These are phyloP conservation scores for Nineta flava DNA, from an alignment of 2,888 invertebrate species.

Conservation along the genomic window DNA sequence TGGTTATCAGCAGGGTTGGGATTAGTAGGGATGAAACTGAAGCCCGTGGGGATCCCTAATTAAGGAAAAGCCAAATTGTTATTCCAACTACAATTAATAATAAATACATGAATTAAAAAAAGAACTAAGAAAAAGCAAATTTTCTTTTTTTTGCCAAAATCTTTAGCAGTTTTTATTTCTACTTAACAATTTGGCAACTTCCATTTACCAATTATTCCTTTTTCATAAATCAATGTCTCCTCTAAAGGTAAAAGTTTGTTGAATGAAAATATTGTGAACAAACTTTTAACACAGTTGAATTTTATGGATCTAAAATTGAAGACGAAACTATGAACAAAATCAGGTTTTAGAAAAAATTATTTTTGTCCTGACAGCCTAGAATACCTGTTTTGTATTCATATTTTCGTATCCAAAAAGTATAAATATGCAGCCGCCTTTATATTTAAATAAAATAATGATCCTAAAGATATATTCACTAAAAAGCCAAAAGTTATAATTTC, in stretches of 20 bases:
- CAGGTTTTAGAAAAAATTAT: neutral
- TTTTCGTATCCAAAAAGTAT: neutral
- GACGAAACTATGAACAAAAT: neutral
- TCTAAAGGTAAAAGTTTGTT: neutral
- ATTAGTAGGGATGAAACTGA: conserved; percentile 6
- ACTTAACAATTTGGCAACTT: conserved; percentile 3
- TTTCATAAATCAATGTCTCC: neutral
- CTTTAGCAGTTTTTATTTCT: too few species aligned
- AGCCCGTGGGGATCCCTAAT: conserved; percentile 6
- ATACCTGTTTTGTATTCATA: neutral
- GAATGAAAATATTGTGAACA: neutral
- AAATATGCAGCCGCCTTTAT: neutral
- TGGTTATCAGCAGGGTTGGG: conserved; percentile 4
- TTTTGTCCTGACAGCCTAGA: too few species aligned
- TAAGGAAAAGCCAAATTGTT: conserved; percentile 8
- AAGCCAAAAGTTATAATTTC: too few species aligned
- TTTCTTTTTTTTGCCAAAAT: too few species aligned
- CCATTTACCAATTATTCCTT: neutral
- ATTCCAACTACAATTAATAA: neutral
- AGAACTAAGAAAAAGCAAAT: neutral
- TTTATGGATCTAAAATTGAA: neutral
- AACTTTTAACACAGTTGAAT: neutral
- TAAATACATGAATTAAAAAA: neutral
- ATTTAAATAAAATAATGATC: neutral
- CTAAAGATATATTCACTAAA: neutral